Evolutionary conservation across 2,113 vertebrate species (phyloP).

Genomic region (Podarcis muralis): DNA sequence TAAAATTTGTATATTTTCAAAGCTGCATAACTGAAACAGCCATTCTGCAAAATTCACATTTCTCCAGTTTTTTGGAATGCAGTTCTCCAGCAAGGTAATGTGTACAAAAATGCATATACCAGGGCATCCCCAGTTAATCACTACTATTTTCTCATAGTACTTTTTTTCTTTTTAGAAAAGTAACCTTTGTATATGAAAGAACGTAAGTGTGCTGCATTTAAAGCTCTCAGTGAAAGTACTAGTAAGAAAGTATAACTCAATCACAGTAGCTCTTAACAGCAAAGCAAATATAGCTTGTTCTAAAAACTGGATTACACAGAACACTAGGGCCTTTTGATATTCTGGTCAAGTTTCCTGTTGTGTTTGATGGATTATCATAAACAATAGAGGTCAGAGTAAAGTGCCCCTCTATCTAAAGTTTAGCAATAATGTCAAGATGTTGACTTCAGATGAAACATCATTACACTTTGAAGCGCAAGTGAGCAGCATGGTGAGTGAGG

Average conservation of each 20-base stretch:
- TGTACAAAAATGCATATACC: too few relatives aligned
- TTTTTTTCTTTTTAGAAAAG: not conserved
- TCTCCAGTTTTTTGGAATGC: too few relatives aligned
- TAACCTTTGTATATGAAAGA: not conserved
- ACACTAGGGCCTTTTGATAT: accelerated
- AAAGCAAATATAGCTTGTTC: not conserved
- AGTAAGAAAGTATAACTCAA: not conserved
- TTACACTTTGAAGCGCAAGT: not conserved
- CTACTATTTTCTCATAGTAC: not conserved
- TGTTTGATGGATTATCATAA: not conserved
- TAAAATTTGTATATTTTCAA: too few relatives aligned
- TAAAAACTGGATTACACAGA: not conserved
- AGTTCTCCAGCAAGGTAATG: too few relatives aligned
- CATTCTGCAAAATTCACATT: too few relatives aligned
- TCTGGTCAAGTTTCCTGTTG: not conserved
- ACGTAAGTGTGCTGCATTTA: slow-evolving; percentile 2
- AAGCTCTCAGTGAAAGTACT: not conserved
- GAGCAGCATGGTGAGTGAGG: not conserved
- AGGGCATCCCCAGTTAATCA: not conserved
- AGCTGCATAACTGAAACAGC: too few relatives aligned
- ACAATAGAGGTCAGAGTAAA: slow-evolving; percentile 13
- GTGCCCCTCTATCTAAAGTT: not conserved
- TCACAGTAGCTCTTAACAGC: not conserved
- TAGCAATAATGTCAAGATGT: slow-evolving; percentile 4
- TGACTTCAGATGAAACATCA: not conserved